phyloP scores from a whole-genome alignment of 1,140 invertebrate genomes.

The Diuraphis noxia region DNA sequence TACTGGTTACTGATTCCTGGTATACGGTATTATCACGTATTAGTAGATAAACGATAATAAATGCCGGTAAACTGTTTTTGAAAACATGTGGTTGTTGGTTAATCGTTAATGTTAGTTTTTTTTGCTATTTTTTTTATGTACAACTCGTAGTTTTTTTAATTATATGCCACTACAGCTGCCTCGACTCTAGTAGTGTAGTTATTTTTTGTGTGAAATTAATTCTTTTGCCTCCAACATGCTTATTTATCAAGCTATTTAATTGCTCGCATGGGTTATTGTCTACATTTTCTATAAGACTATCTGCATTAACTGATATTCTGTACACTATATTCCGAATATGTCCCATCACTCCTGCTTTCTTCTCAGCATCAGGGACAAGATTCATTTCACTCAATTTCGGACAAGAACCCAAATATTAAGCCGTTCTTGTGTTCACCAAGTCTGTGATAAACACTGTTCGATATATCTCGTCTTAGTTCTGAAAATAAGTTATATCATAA shows the following conservation, averaged over 20 bases:
- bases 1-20: too few relatives aligned
- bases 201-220: slow-evolving; percentile 20
- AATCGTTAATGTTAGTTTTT: too few relatives aligned
- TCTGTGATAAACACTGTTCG: slow-evolving; percentile 19
- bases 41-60: too few relatives aligned
- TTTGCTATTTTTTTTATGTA: slow-evolving; percentile 27
- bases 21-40: too few relatives aligned
- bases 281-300: slow-evolving; percentile 12
- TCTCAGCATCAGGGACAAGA: background rate
- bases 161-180: background rate
- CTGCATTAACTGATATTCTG: background rate
- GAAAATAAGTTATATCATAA: background rate
- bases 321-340: background rate
- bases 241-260: slow-evolving; percentile 18
- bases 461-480: slow-evolving; percentile 22
- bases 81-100: too few relatives aligned
- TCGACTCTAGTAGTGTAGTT: slow-evolving; percentile 22
- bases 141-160: slow-evolving; percentile 7
- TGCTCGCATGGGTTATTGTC: too few relatives aligned
- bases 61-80: too few relatives aligned
- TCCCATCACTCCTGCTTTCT: background rate
- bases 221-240: slow-evolving; percentile 15
- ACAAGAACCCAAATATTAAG: slow-evolving; percentile 13
- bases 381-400: slow-evolving; percentile 3
- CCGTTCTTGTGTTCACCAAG: slow-evolving; percentile 20